A percentile compares a stretch with the other conserved stretches of the same genome.
These are phyloP conservation scores for Myiozetetes cayanensis DNA, from an alignment of 2,113 vertebrate species.

Conservation along the genomic window DNA sequence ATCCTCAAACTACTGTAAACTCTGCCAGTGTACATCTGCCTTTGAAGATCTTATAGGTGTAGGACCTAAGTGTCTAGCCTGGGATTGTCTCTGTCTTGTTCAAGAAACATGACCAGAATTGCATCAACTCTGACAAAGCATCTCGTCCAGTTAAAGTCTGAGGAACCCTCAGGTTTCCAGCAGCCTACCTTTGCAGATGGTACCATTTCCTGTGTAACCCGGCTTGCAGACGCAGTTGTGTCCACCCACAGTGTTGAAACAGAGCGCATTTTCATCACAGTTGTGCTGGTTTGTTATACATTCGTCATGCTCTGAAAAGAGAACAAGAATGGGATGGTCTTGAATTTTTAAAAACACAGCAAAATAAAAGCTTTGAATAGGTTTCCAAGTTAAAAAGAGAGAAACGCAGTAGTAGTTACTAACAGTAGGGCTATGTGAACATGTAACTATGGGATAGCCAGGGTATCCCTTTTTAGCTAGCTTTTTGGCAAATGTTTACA, in stretches of 20 bases:
- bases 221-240: conserved; percentile 97
- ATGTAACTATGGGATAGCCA: not conserved
- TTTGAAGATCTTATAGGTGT: not conserved
- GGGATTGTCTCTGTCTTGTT: not conserved
- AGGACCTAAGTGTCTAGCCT: not conserved
- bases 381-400: not conserved
- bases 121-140: not conserved
- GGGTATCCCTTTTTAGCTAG: not conserved
- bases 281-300: conserved; percentile 91
- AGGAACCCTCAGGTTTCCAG: not conserved
- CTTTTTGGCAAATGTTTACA: too few relatives aligned
- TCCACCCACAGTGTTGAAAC: conserved; percentile 95
- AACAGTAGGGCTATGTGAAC: not conserved
- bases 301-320: conserved; percentile 90
- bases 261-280: conserved; percentile 94
- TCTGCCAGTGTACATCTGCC: not conserved
- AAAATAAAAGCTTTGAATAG: not conserved
- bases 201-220: conserved; percentile 92
- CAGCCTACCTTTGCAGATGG: conserved; percentile 89
- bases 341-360: not conserved
- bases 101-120: not conserved
- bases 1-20: not conserved
- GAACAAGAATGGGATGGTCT: not conserved
- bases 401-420: not conserved
- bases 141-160: not conserved